Evolutionary conservation across 2,797 vertebrate genomes (phyloP), one percentile per base, ranked within the genome.

Genomic region (Xiphophorus birchmanni): DNA sequence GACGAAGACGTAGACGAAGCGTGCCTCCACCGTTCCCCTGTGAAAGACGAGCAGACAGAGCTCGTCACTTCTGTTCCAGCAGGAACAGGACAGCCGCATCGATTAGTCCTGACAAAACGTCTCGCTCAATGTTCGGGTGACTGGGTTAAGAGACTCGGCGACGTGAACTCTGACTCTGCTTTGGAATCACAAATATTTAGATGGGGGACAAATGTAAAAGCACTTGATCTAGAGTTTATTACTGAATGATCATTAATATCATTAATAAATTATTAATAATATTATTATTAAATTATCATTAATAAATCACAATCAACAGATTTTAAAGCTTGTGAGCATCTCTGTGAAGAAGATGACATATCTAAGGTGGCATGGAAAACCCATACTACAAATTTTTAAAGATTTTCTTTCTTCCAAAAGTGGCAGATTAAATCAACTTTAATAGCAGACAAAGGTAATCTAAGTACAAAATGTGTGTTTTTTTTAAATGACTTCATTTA

Each of bases 11-110:
- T 98, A 99, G 77, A 99, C 98, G 76, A 99, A 98, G 78, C 97
- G 97, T 0, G 98, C 98, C 95, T 99, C 98, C 79, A 96, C 93
- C n/a, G 97, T 96, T 74, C 98, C 98, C 95, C 98, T 99, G 76
- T 32, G 5, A 80, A 87, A 85, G 58, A 89, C 5, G 88, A 73
- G 69, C 76, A 69, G 80, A 71, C 47, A 81, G 42, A 78, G 60
- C 2, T 26, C 18, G 80, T 88, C 26, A 83, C 23, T 84, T 72
- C 71, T 72, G 29, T 58, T 35, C 76, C 78, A 80, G 65, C 54
- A 80, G 54, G 8, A 52, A 82, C 50, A 78, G 44, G n/a, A 42
- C 84, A 52, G n/a, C 73, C 5, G 35, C n/a, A 84, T 83, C 75
- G 87, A 87, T 81, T 82, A 77, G 83, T 45, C n/a, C 29, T 42